Evolutionary conservation across 2,113 vertebrate genomes (phyloP), one percentile per base, ranked within the genome.

Genomic region (Macquaria australasica): DNA sequence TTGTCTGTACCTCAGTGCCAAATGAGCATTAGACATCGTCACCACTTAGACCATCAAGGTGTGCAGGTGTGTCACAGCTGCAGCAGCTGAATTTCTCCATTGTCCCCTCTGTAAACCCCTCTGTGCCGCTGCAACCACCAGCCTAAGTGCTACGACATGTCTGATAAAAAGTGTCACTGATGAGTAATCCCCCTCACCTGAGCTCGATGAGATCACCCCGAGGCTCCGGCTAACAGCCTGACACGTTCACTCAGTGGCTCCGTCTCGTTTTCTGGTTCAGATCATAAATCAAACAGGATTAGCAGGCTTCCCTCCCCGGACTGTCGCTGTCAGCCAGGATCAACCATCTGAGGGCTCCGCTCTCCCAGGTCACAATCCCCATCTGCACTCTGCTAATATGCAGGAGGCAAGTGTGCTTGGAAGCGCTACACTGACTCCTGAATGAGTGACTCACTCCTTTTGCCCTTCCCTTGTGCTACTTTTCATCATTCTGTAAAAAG

Each of bases 241-340:
- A 43, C 71, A 84, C 41, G 18, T 81, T 85, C 66, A 51, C 67
- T 63, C 25, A 6, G 28, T 55, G 80, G 74, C 79, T 68, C 21
- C 0, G 18, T 82, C 86, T 86, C n/a, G 34, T 89, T 88, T 79
- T 89, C 83, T 85, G 86, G 67, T 85, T 83, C 79, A 80, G 63
- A 86, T 87, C 77, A 79, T 85, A 83, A 89, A 91, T 93, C 87
- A 90, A 86, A 81, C 88, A 43, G 76, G 73, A 88, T 91, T 88
- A 88, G 76, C 82, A 53, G 71, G 50, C 62, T 20, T 81, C 79
- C 45, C 76, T 85, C 79, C 15, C 55, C 18, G 58, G 69, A 76
- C 80, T 18, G 63, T 60, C 7, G 73, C 86, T 81, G 88, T 91
- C 89, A 84, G 76, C 69, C 34, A 69, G 66, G 64, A 87, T 89